Evolutionary conservation across 2,113 vertebrate genomes (phyloP).

Genomic region (Acanthisitta chloris): DNA sequence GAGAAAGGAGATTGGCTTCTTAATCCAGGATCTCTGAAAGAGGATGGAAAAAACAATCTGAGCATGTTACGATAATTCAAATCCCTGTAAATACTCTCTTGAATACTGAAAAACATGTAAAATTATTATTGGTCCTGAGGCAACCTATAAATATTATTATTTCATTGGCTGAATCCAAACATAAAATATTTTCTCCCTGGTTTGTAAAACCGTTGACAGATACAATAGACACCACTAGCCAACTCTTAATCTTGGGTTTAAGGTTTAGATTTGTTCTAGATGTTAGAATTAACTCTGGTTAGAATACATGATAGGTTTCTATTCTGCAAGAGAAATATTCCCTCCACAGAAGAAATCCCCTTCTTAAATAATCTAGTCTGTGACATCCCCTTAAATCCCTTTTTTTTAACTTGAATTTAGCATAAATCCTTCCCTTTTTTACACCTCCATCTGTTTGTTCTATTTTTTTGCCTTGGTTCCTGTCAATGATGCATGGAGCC

Average conservation of each 20-base stretch:
- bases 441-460: slow-evolving; percentile 51
- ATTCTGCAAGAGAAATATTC: slow-evolving; percentile 28
- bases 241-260: slow-evolving; percentile 47
- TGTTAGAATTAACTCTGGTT: slow-evolving; percentile 53
- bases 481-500: slow-evolving; percentile 8
- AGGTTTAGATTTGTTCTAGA: slow-evolving; percentile 57
- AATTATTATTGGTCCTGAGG: slow-evolving; percentile 31
- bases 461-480: slow-evolving; percentile 31
- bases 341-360: slow-evolving; percentile 33
- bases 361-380: slow-evolving; percentile 54
- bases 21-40: slow-evolving; percentile 32
- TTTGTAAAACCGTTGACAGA: slow-evolving; percentile 34
- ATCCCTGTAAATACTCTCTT: slow-evolving; percentile 17
- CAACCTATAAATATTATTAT: slow-evolving; percentile 30
- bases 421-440: slow-evolving; percentile 47
- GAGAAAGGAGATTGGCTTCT: background rate
- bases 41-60: slow-evolving; percentile 10
- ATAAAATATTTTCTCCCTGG: slow-evolving; percentile 32
- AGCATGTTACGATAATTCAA: slow-evolving; percentile 24
- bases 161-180: slow-evolving; percentile 11
- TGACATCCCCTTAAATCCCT: slow-evolving; percentile 49
- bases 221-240: slow-evolving; percentile 19
- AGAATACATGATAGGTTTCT: slow-evolving; percentile 27
- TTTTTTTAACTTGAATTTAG: slow-evolving; percentile 44
- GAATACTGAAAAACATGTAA: slow-evolving; percentile 40